Base-by-base conservation (phyloP, 2,888 invertebrate species). In the Mamestra brassicae region DNA sequence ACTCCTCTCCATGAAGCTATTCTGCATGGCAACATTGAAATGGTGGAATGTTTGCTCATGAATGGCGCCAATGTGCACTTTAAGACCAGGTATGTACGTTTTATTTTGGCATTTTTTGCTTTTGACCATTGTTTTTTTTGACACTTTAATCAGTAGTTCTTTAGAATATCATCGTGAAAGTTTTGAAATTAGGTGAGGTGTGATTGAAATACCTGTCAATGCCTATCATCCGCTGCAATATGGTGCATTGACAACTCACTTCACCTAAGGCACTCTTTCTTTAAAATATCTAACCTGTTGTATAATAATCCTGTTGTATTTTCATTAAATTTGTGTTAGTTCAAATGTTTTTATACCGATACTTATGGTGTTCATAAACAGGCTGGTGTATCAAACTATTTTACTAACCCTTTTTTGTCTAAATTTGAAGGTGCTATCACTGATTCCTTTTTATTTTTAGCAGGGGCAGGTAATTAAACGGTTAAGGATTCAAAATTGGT, bases 1-100 rank as follows among this genome's bases (percentile, higher is more conserved):
- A 98, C 98, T 0, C 97, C 98, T 0, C 95, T 99, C 0, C 99
- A 99, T 89, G 97, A 98, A 73, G 98, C 99, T 0, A 97, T 98
- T 54, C 95, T 97, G 66, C 97, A 97, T 83, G 98, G 98, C 0
- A 97, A 98, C 76, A 76, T 83, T 97, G 0, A 97, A 0, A 97
- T 98, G 1, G 98, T 98, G 0, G 97, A 97, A 81, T 98, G 97
- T 91, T 95, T 99, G 50, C 95, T 99, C 45, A 97, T 97, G 70
- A 97, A 98, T 88, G 99, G 99, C 0, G 98, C 98, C 0, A 98
- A 98, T 68, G 98, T 99, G 4, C 99, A 99, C 90, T 95, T 97
- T 57, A 97, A 98, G 82, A 98, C 98, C 88, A 97, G 97, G 93
- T 97, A 85, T 26, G 93, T 97, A 85, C 0, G 11, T 15, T 71